Evolutionary conservation across 2,888 invertebrate species (phyloP), one percentile per base, ranked within the genome.

Genomic region (Calliopum simillimum): DNA sequence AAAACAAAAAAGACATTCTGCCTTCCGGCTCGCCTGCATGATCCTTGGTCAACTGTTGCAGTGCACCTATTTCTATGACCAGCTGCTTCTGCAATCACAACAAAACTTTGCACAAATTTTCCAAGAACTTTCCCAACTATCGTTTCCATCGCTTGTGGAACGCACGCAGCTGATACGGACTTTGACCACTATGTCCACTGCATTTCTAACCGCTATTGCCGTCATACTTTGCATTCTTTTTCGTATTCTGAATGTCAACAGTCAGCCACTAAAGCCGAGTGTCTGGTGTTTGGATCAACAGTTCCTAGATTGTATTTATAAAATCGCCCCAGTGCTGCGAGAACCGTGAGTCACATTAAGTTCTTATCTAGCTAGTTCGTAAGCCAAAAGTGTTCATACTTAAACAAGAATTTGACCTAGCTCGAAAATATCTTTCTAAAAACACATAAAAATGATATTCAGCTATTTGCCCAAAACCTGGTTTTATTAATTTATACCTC

Each of bases 301-400:
- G 78, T 94, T 95, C 86, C 88, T 94, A 76, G 91, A 94, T 80
- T 92, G 92, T 75, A 89, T 95, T 71, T 88, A 93, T 78, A 94
- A 94, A 86, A 91, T 94, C 78, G 91, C 94, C 73, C 93, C 94
- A 44, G 89, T 92, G 76, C 88, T 95, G 71, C 89, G 90, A 80
- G 93, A 94, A 87, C 93, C 94, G 95, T 95, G 89, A 94, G 95
- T 94, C 33, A 33, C 8, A n/a, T n/a, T n/a, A n/a, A n/a, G n/a
- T n/a, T n/a, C n/a, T n/a, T n/a, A n/a, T n/a, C n/a, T n/a, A n/a
- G n/a, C n/a, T n/a, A n/a, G n/a, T n/a, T n/a, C n/a, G n/a, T n/a
- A n/a, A n/a, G n/a, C n/a, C n/a, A n/a, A n/a, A n/a, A n/a, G n/a
- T n/a, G n/a, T n/a, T n/a, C n/a, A n/a, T n/a, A n/a, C n/a, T n/a